These are phyloP conservation scores for Dromius quadrimaculatus DNA, from an alignment of 2,888 invertebrate species.

Conservation along the genomic window DNA sequence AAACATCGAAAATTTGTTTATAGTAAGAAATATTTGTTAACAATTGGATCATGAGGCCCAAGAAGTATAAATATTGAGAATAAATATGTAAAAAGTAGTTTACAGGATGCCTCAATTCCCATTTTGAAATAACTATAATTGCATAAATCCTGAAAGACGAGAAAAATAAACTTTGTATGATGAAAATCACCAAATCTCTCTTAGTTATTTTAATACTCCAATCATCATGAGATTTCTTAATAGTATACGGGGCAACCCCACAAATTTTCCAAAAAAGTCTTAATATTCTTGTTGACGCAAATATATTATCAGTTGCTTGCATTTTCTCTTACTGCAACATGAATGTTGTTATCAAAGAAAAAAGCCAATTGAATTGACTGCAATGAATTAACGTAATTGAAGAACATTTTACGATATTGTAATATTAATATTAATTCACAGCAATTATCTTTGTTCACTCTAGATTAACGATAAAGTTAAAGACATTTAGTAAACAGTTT, in stretches of 20 bases:
- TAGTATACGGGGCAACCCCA: not conserved
- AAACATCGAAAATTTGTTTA: not conserved
- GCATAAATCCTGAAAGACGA: not conserved
- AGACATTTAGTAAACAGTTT: too few species aligned
- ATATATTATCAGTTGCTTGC: too few species aligned
- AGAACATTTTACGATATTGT: too few species aligned
- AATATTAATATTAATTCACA: too few species aligned
- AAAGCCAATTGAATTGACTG: too few species aligned
- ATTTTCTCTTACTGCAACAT: too few species aligned
- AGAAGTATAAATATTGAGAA: not conserved
- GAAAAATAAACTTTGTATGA: not conserved
- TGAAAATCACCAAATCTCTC: not conserved
- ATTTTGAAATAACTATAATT: not conserved
- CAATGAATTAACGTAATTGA: too few species aligned
- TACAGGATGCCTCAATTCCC: not conserved
- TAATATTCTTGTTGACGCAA: not conserved
- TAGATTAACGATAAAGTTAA: too few species aligned
- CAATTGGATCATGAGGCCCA: not conserved
- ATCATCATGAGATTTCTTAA: not conserved
- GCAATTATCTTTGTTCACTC: too few species aligned
- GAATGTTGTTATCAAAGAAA: too few species aligned
- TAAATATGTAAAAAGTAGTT: not conserved
- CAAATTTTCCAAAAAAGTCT: not conserved
- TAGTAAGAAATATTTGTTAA: not conserved
- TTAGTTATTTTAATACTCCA: not conserved